A percentile compares a stretch with the other conserved stretches of the same genome.
These are phyloP conservation scores for Ditula angustiorana DNA, from an alignment of 2,888 invertebrate species.

Conservation along the genomic window DNA sequence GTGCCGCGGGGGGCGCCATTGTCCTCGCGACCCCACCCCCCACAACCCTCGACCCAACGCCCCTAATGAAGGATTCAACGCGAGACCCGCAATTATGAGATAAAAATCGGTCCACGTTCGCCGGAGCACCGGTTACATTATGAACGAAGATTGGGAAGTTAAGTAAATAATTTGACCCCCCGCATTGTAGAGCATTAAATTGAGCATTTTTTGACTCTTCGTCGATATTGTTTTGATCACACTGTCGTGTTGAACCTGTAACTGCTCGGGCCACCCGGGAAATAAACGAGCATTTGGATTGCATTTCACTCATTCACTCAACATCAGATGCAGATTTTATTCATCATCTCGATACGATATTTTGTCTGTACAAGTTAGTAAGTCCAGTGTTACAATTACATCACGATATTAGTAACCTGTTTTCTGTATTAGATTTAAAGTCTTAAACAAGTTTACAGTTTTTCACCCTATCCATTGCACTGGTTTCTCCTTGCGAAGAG, in stretches of 20 bases:
- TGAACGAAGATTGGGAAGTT: conserved; percentile 13
- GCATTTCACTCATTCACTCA: background rate
- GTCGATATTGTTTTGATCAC: conserved; percentile 19
- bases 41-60: conserved; percentile 48
- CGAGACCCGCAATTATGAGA: conserved; percentile 77
- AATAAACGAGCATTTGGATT: conserved; percentile 1
- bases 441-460: no score
- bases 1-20: conserved; percentile 46
- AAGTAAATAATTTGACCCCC: conserved; percentile 40
- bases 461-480: no score
- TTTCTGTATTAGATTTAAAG: no score
- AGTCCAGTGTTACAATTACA: no score
- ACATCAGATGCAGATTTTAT: no score
- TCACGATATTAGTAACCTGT: no score
- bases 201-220: conserved; percentile 5
- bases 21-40: conserved; percentile 46
- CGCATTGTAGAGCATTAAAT: conserved; percentile 16
- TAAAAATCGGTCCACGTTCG: conserved; percentile 69
- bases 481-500: no score
- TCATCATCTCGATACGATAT: background rate
- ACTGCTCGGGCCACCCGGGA: conserved; percentile 28
- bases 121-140: conserved; percentile 42
- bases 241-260: conserved; percentile 14
- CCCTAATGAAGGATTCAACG: conserved; percentile 76
- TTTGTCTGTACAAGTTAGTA: background rate